Percentiles rank a stretch among this genome's conserved stretches.
These are phyloP conservation scores for Drosophila santomea DNA, from an alignment of 1,140 invertebrate species.

Conservation along the genomic window DNA sequence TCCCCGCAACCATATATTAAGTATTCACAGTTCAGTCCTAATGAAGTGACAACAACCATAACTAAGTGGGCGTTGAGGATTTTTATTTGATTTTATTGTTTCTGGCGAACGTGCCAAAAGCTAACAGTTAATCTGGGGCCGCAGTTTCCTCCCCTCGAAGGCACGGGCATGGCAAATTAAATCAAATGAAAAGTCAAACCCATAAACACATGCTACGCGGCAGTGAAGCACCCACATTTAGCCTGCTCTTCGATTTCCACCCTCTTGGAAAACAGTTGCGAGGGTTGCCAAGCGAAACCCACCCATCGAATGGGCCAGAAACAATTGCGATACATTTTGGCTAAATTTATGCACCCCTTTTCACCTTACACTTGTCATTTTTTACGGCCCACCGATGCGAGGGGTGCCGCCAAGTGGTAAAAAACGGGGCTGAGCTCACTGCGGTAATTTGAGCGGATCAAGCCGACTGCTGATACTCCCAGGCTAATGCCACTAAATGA, in stretches of 20 bases:
- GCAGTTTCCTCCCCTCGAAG: conserved; percentile 20
- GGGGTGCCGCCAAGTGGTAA: conserved; percentile 25
- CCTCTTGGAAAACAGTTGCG: conserved; percentile 20
- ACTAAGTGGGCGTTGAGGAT: conserved; percentile 74
- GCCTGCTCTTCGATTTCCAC: conserved; percentile 32
- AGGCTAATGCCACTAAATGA: conserved; percentile 70
- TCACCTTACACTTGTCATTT: conserved; percentile 69
- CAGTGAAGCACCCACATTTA: conserved; percentile 27
- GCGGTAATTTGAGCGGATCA: conserved; percentile 66
- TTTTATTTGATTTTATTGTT: conserved; percentile 81
- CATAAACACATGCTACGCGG: conserved; percentile 68
- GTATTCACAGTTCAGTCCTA: conserved; percentile 45
- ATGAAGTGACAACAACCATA: conserved; percentile 49
- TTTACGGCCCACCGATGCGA: conserved; percentile 45
- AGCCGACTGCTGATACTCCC: conserved; percentile 44
- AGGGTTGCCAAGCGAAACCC: conserved; percentile 45
- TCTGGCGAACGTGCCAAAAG: conserved; percentile 76
- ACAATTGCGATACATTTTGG: conserved; percentile 77
- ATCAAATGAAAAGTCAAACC: conserved; percentile 82
- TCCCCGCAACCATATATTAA: conserved; percentile 17
- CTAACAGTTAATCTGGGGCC: conserved; percentile 68
- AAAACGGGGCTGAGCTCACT: conserved; percentile 50
- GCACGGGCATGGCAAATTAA: conserved; percentile 63
- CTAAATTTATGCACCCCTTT: conserved; percentile 80
- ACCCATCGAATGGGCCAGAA: conserved; percentile 35